These are phyloP conservation scores for Hemicordylus capensis DNA, from an alignment of 2,113 vertebrate species.

Conservation along the genomic window DNA sequence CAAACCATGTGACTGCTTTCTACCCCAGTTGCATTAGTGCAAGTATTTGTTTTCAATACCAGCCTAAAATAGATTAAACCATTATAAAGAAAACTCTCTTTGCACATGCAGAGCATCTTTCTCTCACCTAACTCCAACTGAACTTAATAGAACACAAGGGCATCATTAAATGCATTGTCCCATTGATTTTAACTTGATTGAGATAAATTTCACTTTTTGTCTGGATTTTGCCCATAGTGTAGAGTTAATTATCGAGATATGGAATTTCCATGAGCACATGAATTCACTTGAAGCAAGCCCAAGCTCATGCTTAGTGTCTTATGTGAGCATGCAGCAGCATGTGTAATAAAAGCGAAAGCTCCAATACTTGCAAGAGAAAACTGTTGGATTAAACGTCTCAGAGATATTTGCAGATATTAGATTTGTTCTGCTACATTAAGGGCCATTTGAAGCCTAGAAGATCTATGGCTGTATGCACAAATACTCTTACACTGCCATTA, in stretches of 20 bases:
- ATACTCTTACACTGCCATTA: constrained; percentile 48
- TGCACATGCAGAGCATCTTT: background rate
- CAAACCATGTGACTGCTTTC: background rate
- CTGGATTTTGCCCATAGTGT: background rate
- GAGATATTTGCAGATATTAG: constrained; percentile 48
- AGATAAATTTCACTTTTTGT: too few species aligned
- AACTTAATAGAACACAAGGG: background rate
- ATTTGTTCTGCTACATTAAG: constrained; percentile 57
- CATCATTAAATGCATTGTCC: background rate
- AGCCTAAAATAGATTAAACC: background rate
- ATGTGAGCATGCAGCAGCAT: constrained; percentile 19
- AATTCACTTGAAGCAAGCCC: constrained; percentile 24
- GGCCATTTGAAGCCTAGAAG: constrained; percentile 46
- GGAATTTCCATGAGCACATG: constrained; percentile 36
- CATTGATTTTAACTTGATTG: background rate
- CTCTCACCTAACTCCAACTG: background rate
- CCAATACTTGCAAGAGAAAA: constrained; percentile 16
- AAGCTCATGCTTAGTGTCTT: constrained; percentile 33
- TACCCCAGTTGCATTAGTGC: background rate
- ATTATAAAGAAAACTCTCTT: background rate
- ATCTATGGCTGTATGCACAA: constrained; percentile 32
- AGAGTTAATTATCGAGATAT: constrained; percentile 2
- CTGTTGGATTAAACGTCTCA: constrained; percentile 38
- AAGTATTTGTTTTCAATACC: background rate
- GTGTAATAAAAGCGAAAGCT: constrained; percentile 20